phyloP scores from a whole-genome alignment of 30 jellyfish, hydroid and myxozoan genomes.

The Turritopsis dohrnii region DNA sequence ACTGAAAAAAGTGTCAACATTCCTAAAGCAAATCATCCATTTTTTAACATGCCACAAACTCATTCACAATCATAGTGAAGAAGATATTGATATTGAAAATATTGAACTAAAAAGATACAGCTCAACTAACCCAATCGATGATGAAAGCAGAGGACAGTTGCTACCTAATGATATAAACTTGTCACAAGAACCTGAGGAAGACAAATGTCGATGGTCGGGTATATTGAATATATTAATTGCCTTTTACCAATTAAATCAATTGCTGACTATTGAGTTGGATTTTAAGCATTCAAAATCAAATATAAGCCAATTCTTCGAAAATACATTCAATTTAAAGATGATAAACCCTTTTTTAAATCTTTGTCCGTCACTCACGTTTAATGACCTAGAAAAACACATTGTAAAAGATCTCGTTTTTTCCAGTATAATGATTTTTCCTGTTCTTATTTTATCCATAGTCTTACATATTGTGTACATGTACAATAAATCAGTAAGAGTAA shows the following conservation, averaged over 20 bases:
- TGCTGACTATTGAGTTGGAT: background rate
- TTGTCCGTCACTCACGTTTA: background rate
- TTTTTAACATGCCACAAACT: background rate
- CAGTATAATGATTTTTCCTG: background rate
- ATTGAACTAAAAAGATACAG: background rate
- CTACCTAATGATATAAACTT: background rate
- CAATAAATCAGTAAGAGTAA: no score
- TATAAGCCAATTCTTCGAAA: no score
- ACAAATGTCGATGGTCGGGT: background rate
- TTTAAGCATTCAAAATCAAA: background rate
- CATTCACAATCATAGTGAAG: no score
- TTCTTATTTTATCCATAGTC: background rate
- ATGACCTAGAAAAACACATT: background rate
- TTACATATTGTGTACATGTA: background rate
- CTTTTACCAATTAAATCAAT: background rate
- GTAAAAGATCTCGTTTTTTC: background rate
- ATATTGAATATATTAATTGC: background rate
- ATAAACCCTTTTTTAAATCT: background rate
- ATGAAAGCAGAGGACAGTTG: no score
- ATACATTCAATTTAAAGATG: background rate
- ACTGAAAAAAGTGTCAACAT: background rate
- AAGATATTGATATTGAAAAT: background rate
- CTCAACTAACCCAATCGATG: background rate
- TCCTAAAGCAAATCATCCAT: background rate
- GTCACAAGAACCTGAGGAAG: background rate